Evolutionary conservation across 2,888 invertebrate genomes (phyloP).

Genomic region (Macrophya annulata): DNA sequence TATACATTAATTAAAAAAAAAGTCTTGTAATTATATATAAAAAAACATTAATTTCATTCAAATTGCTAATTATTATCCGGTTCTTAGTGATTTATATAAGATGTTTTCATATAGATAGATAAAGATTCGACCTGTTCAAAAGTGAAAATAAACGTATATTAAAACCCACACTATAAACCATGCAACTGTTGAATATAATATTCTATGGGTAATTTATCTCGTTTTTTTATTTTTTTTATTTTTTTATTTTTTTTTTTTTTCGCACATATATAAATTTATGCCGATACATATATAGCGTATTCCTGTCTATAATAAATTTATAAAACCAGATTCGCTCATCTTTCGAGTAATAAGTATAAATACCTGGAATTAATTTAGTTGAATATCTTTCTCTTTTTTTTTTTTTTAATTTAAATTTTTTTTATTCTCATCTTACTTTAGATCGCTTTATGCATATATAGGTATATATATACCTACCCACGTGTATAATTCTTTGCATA

Average conservation of each 20-base stretch:
- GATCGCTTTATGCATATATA: background rate
- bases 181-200: too few relatives aligned
- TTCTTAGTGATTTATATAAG: slow-evolving; percentile 22
- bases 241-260: background rate
- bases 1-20: background rate
- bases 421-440: background rate
- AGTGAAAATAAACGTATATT: too few relatives aligned
- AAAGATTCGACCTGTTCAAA: too few relatives aligned
- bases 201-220: slow-evolving; percentile 34
- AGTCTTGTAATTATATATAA: background rate
- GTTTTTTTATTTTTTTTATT: background rate
- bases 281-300: background rate
- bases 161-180: too few relatives aligned
- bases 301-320: background rate
- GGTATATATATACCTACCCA: background rate
- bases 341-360: background rate
- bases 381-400: background rate
- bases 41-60: background rate
- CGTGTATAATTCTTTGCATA: background rate
- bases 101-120: background rate
- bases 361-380: slow-evolving; percentile 1
- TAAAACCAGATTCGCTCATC: slow-evolving; percentile 9
- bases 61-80: slow-evolving; percentile 13
- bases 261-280: background rate
- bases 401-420: too few relatives aligned